Conservation (phyloP, 2,113 vertebrate species). For the Apodemus speciosus region DNA sequence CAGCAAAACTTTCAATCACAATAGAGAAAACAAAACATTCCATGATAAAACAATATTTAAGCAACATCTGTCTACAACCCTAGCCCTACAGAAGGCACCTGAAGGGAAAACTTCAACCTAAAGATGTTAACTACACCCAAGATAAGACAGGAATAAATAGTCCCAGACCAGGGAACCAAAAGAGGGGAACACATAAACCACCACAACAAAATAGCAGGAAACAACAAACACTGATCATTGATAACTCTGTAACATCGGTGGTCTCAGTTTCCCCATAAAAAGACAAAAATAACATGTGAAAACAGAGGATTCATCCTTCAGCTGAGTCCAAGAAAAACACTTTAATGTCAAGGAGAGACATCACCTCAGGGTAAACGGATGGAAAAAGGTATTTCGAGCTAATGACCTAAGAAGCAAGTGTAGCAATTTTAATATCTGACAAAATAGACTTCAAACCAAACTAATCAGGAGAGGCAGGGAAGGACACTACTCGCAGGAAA, state of each 20-base stretch:
- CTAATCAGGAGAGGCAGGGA: background rate
- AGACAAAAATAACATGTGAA: background rate
- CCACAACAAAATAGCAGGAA: background rate
- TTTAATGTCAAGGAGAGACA: background rate
- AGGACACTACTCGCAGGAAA: background rate
- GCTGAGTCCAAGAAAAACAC: background rate
- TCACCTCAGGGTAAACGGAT: background rate
- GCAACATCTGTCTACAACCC: background rate
- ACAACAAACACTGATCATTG: background rate
- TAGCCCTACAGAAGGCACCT: background rate
- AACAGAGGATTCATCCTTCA: background rate
- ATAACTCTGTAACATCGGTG: background rate
- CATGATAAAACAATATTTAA: background rate
- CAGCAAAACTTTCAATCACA: background rate
- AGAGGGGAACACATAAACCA: background rate
- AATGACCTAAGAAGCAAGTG: background rate
- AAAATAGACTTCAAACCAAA: background rate
- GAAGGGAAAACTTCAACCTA: background rate
- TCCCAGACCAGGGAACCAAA: background rate
- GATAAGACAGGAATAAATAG: background rate
- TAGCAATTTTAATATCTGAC: background rate
- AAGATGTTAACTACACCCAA: background rate
- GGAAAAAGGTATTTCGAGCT: background rate
- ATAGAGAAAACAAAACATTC: background rate
- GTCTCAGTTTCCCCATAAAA: background rate